Evolutionary conservation across 2,797 vertebrate genomes (phyloP), one percentile per base, ranked within the genome.

Genomic region (Cichlasoma orientale): DNA sequence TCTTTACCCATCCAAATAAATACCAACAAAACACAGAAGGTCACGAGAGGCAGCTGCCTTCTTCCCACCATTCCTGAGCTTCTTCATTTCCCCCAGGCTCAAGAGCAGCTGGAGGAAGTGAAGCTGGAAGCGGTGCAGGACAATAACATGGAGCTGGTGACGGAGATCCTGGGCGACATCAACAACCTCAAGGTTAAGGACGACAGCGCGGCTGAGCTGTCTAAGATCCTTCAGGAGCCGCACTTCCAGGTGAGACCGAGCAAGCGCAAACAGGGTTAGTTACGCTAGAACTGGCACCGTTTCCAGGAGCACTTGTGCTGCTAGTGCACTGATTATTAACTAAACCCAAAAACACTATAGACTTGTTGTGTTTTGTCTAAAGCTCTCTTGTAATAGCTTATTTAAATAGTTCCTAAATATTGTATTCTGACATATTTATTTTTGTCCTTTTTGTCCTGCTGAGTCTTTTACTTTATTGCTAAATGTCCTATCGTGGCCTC

Each of bases 51-150:
- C 18, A 25, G 3, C 13, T 5, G 7, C 36, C 2, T 3, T 50
- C 21, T 63, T 12, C 31, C 16, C 11, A 25, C 58, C 29, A 18
- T 57, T 29, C 27, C 70, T 84, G 80, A 84, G 19, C 74, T 19
- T 57, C 68, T 77, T 72, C 55, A 18, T 71, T 71, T 83, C 71
- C 70, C 76, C 54, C 92, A 99, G 98, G 97, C 97, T 94, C 97
- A 97, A 0, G 97, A 99, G 82, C 95, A 96, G 88, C 92, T 98
- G 92, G 98, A 99, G 94, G 98, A 99, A 81, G 96, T 97, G 82
- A 99, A 97, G 94, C 94, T 99, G 86, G 97, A 99, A 94, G 98
- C 98, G 8, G 98, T 99, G 92, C 97, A 99, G 94, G 98, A 99
- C 90, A 99, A 99, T 92, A 99, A 99, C 56, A 81, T 99, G 91